These are phyloP conservation scores for Invenusta paracnida DNA, from an alignment of 2,888 invertebrate species.

Conservation along the genomic window DNA sequence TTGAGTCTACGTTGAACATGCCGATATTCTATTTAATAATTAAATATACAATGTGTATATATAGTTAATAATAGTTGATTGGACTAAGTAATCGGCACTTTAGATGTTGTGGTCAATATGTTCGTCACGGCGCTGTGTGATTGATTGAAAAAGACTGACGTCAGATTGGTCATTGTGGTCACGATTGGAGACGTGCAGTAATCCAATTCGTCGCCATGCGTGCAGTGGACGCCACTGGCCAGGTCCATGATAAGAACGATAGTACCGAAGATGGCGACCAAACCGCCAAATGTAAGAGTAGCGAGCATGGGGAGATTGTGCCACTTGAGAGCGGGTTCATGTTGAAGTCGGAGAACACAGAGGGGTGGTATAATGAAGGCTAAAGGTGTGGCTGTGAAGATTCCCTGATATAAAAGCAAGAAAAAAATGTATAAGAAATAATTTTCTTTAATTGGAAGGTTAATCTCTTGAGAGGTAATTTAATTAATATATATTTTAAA, in stretches of 20 bases:
- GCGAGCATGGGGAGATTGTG: slow-evolving; percentile 71
- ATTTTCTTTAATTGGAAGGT: too few relatives aligned
- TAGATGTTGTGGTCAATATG: not conserved
- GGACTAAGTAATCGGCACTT: slow-evolving; percentile 13
- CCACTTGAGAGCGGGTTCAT: slow-evolving; percentile 68
- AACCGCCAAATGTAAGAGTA: slow-evolving; percentile 68
- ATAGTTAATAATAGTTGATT: too few relatives aligned
- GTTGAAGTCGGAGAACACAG: slow-evolving; percentile 71
- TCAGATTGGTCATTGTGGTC: not conserved
- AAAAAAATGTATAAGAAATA: too few relatives aligned
- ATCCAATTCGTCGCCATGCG: slow-evolving; percentile 67
- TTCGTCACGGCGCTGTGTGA: not conserved
- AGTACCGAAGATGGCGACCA: slow-evolving; percentile 67
- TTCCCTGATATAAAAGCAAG: too few relatives aligned
- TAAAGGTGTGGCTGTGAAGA: slow-evolving; percentile 74
- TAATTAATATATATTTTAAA: too few relatives aligned
- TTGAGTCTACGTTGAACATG: too few relatives aligned
- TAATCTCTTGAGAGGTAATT: too few relatives aligned
- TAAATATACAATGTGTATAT: too few relatives aligned
- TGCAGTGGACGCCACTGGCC: slow-evolving; percentile 64
- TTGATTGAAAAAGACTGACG: not conserved
- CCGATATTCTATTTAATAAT: too few relatives aligned
- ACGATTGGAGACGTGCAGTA: slow-evolving; percentile 63
- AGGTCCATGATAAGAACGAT: slow-evolving; percentile 65
- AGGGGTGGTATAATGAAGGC: slow-evolving; percentile 76